A percentile compares a stretch with the other conserved stretches of the same genome.
Conservation (phyloP, 1,140 invertebrate species). For the Drosophila rufa region DNA sequence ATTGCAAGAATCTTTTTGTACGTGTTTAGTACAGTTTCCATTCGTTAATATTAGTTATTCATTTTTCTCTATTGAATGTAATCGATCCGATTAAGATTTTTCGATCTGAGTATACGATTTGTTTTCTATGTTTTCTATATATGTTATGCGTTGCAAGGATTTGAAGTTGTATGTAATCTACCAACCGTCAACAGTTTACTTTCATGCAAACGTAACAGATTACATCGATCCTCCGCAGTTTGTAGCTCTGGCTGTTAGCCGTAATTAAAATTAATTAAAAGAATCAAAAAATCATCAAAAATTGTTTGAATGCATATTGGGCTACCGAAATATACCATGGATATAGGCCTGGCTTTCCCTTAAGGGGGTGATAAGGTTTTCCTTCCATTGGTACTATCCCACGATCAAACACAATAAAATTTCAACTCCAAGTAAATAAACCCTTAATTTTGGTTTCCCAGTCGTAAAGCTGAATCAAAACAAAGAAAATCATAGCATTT, state of each 20-base stretch:
- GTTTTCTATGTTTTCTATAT: background rate
- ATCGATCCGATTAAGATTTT: background rate
- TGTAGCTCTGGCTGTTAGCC: constrained; percentile 21
- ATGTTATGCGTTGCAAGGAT: background rate
- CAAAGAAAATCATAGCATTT: no score
- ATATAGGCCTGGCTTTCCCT: background rate
- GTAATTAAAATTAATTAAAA: constrained; percentile 25
- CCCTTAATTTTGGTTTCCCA: no score
- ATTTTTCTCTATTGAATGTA: background rate
- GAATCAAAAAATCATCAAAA: constrained; percentile 13
- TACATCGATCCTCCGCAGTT: constrained; percentile 22
- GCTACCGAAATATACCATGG: background rate
- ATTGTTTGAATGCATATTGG: no score
- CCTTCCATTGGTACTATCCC: no score
- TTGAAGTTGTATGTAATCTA: constrained; percentile 11
- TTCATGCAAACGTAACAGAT: constrained; percentile 29
- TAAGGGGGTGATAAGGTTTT: background rate
- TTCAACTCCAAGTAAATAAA: no score
- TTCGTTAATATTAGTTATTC: background rate
- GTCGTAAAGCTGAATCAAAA: no score
- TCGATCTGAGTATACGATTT: background rate
- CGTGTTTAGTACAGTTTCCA: background rate
- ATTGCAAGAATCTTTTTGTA: constrained; percentile 7
- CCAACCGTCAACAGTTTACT: constrained; percentile 29
- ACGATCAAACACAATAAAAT: no score